Evolutionary conservation across 2,888 invertebrate genomes (phyloP).

Genomic region (Aphodius sticticus): DNA sequence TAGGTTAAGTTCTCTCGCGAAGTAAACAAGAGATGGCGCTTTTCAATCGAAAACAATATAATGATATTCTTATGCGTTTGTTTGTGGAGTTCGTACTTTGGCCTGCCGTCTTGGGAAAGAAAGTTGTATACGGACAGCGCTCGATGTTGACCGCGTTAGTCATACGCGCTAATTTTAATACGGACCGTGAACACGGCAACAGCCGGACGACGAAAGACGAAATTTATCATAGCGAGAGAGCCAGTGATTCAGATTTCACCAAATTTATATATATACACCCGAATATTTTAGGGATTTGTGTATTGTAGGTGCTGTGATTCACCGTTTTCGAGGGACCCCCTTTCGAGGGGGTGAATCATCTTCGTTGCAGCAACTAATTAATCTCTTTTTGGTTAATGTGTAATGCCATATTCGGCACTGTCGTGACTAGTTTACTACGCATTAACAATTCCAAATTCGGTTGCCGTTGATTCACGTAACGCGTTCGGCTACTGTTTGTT

Average conservation of each 20-base stretch:
- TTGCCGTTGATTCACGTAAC: neutral
- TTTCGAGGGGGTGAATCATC: neutral
- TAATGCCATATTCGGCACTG: too few species aligned
- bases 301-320: neutral
- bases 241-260: neutral
- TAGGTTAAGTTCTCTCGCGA: too few species aligned
- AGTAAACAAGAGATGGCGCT: neutral
- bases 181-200: too few species aligned
- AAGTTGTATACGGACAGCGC: neutral
- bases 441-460: neutral
- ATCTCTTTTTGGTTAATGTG: neutral
- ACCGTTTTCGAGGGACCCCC: neutral
- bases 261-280: neutral
- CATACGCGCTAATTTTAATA: neutral
- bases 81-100: neutral
- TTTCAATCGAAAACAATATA: neutral
- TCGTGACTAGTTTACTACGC: too few species aligned
- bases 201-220: too few species aligned
- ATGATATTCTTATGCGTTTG: neutral
- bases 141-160: neutral
- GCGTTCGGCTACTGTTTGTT: neutral
- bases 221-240: neutral
- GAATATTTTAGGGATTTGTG: conserved; percentile 4
- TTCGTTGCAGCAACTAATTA: neutral
- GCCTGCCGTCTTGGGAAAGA: neutral